A percentile compares a stretch with the other conserved stretches of the same genome.
These are phyloP conservation scores for Alosa alosa DNA, from an alignment of 2,113 vertebrate species.

Conservation along the genomic window DNA sequence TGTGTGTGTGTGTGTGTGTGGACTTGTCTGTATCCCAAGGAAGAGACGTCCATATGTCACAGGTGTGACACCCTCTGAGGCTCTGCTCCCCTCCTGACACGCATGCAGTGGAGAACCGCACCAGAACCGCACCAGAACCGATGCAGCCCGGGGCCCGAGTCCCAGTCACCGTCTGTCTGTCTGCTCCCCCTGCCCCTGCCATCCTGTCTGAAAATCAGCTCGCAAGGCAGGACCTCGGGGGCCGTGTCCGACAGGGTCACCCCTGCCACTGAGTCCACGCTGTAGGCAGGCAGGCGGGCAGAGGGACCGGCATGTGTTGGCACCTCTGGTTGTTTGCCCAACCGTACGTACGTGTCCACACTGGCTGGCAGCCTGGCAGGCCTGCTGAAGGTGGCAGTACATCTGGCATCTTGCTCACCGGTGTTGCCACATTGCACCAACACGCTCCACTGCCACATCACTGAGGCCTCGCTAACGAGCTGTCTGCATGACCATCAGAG, in stretches of 20 bases:
- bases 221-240: background rate
- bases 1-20: background rate
- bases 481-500: conserved; percentile 81
- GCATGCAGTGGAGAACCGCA: no score
- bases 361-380: conserved; percentile 72
- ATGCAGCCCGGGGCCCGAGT: no score
- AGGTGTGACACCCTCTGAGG: no score
- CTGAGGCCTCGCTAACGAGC: conserved; percentile 75
- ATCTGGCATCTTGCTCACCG: conserved; percentile 74
- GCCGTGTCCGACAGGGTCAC: conserved; percentile 50
- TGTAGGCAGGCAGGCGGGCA: conserved; percentile 26
- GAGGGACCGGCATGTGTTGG: conserved; percentile 45
- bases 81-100: no score
- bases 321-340: conserved; percentile 26
- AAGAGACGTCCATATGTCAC: background rate
- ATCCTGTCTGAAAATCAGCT: conserved; percentile 49
- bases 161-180: background rate
- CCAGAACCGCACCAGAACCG: no score
- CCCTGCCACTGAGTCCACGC: conserved; percentile 32
- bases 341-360: conserved; percentile 49
- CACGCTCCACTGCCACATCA: conserved; percentile 76
- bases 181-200: background rate
- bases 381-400: conserved; percentile 75
- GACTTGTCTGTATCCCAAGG: background rate
- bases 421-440: conserved; percentile 74